These are phyloP conservation scores for Emys orbicularis DNA, from an alignment of 2,797 vertebrate genomes.

Conservation along the genomic window DNA sequence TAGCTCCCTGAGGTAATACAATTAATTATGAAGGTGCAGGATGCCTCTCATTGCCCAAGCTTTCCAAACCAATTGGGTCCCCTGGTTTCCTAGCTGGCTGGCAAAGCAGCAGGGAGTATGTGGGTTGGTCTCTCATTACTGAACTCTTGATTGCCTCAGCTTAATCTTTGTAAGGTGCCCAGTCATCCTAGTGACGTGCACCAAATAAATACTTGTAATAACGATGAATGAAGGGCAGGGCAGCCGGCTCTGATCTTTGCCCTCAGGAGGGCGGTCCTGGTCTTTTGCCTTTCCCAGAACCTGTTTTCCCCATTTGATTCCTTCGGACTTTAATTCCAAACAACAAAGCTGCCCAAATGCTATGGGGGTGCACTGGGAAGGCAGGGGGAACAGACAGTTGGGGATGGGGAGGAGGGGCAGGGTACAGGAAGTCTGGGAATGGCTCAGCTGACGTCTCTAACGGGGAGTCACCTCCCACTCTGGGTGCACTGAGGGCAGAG, in stretches of 20 bases:
- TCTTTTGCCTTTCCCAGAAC: background rate
- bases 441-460: background rate
- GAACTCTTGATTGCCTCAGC: accelerated
- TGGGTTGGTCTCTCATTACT: background rate
- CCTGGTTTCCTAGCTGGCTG: background rate
- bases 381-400: background rate
- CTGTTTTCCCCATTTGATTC: background rate
- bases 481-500: background rate
- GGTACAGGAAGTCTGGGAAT: too few species aligned
- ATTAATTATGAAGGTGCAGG: background rate
- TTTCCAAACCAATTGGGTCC: background rate
- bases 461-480: background rate
- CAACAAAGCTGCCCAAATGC: background rate
- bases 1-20: background rate
- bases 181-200: accelerated
- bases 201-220: accelerated
- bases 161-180: background rate
- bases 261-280: background rate
- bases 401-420: background rate
- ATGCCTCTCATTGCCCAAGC: background rate
- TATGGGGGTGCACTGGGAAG: background rate
- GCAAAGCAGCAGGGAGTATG: background rate
- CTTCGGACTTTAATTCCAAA: background rate
- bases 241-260: background rate
- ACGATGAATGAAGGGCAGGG: accelerated